These are phyloP conservation scores for Axea sp. DNA, from an alignment of 2,888 invertebrate genomes.

Conservation along the genomic window DNA sequence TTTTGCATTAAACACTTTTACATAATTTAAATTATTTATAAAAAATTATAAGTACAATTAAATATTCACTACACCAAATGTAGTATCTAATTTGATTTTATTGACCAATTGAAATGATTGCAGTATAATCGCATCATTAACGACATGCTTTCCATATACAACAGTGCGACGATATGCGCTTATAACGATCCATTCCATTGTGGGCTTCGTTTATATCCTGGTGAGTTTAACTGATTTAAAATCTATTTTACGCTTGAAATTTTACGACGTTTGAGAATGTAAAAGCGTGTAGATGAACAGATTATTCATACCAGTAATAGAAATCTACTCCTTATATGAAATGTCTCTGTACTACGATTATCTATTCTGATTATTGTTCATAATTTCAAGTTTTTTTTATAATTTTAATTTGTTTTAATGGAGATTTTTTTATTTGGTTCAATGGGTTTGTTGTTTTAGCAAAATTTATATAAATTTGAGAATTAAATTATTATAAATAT, in stretches of 20 bases:
- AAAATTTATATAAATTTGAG: too few relatives aligned
- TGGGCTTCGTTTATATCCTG: slow-evolving; percentile 89
- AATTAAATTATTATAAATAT: too few relatives aligned
- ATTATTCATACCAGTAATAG: slow-evolving; percentile 37
- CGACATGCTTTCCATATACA: slow-evolving; percentile 93
- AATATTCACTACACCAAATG: too few relatives aligned
- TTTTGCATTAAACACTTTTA: too few relatives aligned
- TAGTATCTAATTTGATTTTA: too few relatives aligned
- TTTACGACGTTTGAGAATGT: slow-evolving; percentile 35
- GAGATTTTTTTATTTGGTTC: too few relatives aligned
- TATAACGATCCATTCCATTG: slow-evolving; percentile 92
- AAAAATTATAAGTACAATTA: too few relatives aligned
- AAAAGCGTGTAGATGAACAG: slow-evolving; percentile 45
- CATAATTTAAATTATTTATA: too few relatives aligned
- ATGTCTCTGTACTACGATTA: slow-evolving; percentile 31
- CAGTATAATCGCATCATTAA: slow-evolving; percentile 93
- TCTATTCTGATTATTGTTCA: slow-evolving; percentile 15
- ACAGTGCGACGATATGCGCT: slow-evolving; percentile 90
- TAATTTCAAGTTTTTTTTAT: slow-evolving; percentile 15
- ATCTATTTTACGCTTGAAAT: slow-evolving; percentile 48
- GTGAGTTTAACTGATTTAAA: slow-evolving; percentile 78
- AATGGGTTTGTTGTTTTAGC: too few relatives aligned
- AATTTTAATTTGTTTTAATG: slow-evolving; percentile 8
- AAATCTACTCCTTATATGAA: slow-evolving; percentile 32
- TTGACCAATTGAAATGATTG: too few relatives aligned